Evolutionary conservation across 2,888 invertebrate species (phyloP).

Genomic region (Nemotelus nigrinus): DNA sequence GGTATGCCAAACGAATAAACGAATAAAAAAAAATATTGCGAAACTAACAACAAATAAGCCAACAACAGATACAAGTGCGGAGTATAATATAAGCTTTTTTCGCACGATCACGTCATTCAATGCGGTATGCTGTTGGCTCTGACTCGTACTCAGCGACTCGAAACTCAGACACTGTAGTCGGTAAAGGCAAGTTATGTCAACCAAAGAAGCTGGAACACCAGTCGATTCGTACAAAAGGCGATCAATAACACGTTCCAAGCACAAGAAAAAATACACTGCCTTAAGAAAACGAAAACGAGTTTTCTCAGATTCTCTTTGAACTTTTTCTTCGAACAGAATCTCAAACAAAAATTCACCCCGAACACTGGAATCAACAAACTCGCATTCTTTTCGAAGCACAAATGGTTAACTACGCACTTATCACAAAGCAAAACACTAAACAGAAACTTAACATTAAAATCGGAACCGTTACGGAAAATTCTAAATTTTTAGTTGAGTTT

Average conservation of each 20-base stretch:
- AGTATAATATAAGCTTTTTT: constrained; percentile 16
- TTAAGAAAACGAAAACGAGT: constrained; percentile 12
- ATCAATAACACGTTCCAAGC: constrained; percentile 26
- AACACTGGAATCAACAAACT: neutral
- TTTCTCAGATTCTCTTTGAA: constrained; percentile 6
- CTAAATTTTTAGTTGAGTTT: too few species aligned
- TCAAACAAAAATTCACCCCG: neutral
- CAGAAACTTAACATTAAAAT: too few species aligned
- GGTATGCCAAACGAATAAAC: too few species aligned
- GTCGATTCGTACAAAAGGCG: constrained; percentile 3
- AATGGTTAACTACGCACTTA: too few species aligned
- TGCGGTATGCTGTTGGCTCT: neutral
- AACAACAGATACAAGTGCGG: constrained; percentile 5
- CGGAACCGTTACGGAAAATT: too few species aligned
- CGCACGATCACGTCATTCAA: constrained; percentile 36
- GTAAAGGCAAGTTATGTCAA: constrained; percentile 27
- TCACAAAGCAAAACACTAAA: too few species aligned
- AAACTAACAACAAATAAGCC: constrained; percentile 5
- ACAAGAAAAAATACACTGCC: neutral
- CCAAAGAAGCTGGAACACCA: constrained; percentile 2
- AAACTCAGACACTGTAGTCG: too few species aligned
- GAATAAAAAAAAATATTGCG: constrained; percentile 10
- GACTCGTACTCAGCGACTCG: neutral
- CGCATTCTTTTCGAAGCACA: too few species aligned
- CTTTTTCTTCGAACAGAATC: neutral